Evolutionary conservation across 2,797 vertebrate genomes (phyloP), one percentile per base, ranked within the genome.

Genomic region (Microhierax caerulescens): DNA sequence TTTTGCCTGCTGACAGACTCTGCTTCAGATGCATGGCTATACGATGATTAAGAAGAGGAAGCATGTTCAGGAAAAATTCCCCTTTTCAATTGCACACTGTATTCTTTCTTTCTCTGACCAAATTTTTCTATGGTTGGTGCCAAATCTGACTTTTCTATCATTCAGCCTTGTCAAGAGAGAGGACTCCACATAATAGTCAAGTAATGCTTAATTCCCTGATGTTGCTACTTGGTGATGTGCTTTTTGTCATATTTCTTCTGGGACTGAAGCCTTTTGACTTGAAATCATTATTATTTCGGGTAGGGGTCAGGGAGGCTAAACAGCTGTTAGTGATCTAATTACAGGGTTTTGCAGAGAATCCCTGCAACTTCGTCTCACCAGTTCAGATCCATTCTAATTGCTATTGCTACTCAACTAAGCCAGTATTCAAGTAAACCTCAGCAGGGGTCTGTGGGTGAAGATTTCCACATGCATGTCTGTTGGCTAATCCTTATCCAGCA

Each of bases 241-340:
- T 89, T 90, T 94, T 74, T 76, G 83, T 95, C 64, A 14, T 64
- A 54, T 91, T 95, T 90, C 90, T 95, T 95, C 75, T 87, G 88
- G 75, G 92, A 95, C 48, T 24, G 67, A 74, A 94, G 63, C 60
- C 70, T 92, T 95, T 90, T 68, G 67, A 74, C 74, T 77, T 70
- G 63, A 85, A 95, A 95, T 94, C n/a, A 69, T 90, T 90, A 93
- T 87, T 83, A 37, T 95, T 95, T 95, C 0, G 1, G 81, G 56
- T 68, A n/a, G 70, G 81, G 88, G 94, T 95, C 94, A 95, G 32
- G 0, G 1, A 89, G 80, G 93, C 74, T 94, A 87, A 95, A 79
- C 74, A 82, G 86, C 93, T 93, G 74, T 41, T 90, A 69, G 76
- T 93, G 88, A 88, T 94, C 60, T 94, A 94, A 92, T 95, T 96